Evolutionary conservation across 2,888 invertebrate genomes (phyloP).

Genomic region (Pyrrhia umbra): DNA sequence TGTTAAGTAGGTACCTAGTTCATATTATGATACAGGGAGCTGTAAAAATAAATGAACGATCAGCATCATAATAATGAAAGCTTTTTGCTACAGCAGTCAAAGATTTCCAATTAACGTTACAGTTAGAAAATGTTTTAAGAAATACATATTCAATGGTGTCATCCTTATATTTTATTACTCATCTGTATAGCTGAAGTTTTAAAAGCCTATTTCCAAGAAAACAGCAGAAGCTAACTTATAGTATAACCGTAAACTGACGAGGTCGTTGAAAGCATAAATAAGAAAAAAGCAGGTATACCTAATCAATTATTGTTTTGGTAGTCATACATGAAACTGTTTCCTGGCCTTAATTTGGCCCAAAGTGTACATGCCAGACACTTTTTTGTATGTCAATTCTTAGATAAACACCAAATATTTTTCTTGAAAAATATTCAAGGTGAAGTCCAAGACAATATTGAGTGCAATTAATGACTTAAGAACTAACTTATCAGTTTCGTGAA

Average conservation of each 20-base stretch:
- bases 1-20: conserved; percentile 7
- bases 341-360: conserved; percentile 38
- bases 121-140: not conserved
- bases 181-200: too few species aligned
- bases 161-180: not conserved
- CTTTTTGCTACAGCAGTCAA: not conserved
- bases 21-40: not conserved
- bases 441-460: conserved; percentile 20
- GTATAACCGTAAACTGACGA: conserved; percentile 13
- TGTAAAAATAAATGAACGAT: not conserved
- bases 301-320: conserved; percentile 34
- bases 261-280: conserved; percentile 13
- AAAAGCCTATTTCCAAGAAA: conserved; percentile 6
- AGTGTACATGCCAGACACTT: conserved; percentile 6
- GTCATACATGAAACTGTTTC: conserved; percentile 33
- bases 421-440: conserved; percentile 17
- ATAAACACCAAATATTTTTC: conserved; percentile 19
- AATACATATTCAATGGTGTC: not conserved
- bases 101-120: not conserved
- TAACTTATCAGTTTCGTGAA: conserved; percentile 1
- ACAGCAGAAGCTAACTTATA: not conserved
- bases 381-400: conserved; percentile 6
- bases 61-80: not conserved
- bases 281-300: conserved; percentile 31
- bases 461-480: conserved; percentile 15